A percentile compares a stretch with the other conserved stretches of the same genome.
Conservation (phyloP, 1,140 invertebrate species). For the Cryptotermes secundus region DNA sequence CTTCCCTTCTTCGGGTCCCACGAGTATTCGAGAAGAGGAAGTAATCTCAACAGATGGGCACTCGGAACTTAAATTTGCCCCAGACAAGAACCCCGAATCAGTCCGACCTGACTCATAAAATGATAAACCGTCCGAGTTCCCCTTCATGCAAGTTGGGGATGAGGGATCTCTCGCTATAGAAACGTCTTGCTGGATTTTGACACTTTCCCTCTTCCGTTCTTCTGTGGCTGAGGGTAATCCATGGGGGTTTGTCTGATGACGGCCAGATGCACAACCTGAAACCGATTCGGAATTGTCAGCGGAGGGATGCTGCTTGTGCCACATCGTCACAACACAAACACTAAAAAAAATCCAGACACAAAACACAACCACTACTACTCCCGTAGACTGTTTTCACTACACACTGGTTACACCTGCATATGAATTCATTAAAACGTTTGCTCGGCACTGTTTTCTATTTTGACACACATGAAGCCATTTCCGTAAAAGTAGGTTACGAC, state of each 20-base stretch:
- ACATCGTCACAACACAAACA: constrained; percentile 36
- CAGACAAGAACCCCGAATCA: constrained; percentile 60
- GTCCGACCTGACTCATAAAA: constrained; percentile 47
- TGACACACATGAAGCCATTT: neutral
- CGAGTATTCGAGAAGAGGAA: constrained; percentile 36
- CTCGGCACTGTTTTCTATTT: neutral
- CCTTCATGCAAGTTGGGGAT: constrained; percentile 31
- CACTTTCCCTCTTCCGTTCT: constrained; percentile 29
- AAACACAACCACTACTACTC: constrained; percentile 6
- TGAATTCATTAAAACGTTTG: neutral
- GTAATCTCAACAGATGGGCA: constrained; percentile 40
- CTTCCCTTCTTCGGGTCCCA: constrained; percentile 29
- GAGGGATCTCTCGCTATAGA: constrained; percentile 32
- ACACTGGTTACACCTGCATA: neutral
- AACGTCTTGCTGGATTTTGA: constrained; percentile 26
- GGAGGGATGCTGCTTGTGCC: constrained; percentile 35
- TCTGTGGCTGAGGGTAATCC: constrained; percentile 29
- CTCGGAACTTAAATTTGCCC: constrained; percentile 50
- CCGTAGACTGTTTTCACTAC: neutral
- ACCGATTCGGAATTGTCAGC: constrained; percentile 36
- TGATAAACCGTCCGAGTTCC: constrained; percentile 30
- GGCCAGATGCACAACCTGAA: constrained; percentile 38
- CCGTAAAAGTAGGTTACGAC: neutral
- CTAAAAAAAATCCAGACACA: constrained; percentile 15
- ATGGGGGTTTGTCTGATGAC: constrained; percentile 31